A percentile compares a stretch with the other conserved stretches of the same genome.
phyloP scores from a whole-genome alignment of 2,113 vertebrate species.

The Perca flavescens region DNA sequence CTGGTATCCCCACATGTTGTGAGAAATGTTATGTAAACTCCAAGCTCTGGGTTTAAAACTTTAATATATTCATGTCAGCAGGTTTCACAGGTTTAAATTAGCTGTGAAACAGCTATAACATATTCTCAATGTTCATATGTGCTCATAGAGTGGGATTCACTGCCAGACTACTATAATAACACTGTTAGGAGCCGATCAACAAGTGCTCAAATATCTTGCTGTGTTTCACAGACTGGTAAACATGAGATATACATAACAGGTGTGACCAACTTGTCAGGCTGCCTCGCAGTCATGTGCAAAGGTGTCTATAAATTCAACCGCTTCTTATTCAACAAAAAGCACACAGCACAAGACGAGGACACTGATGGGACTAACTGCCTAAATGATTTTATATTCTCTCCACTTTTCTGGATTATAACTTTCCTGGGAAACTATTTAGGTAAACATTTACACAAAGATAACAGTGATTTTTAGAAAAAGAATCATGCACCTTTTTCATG shows the following conservation, averaged over 20 bases:
- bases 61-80: neutral
- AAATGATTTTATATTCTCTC: slow-evolving; percentile 40
- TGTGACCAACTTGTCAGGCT: slow-evolving; percentile 38
- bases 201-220: slow-evolving; percentile 70
- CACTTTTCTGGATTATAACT: slow-evolving; percentile 49
- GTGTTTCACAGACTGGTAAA: slow-evolving; percentile 65
- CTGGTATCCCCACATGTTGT: neutral
- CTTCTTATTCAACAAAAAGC: slow-evolving; percentile 32
- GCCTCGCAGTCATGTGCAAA: slow-evolving; percentile 53
- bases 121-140: neutral
- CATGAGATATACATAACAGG: slow-evolving; percentile 73
- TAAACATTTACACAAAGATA: slow-evolving; percentile 29
- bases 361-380: slow-evolving; percentile 22
- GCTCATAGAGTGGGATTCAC: neutral
- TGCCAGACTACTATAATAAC: neutral
- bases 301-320: slow-evolving; percentile 78
- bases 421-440: slow-evolving; percentile 31
- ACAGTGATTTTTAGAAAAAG: neutral
- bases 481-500: neutral
- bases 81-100: neutral
- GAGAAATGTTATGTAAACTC: slow-evolving; percentile 4
- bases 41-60: neutral
- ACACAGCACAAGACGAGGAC: slow-evolving; percentile 14
- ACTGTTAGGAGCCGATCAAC: slow-evolving; percentile 64
- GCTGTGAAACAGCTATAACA: neutral